Base-by-base conservation (phyloP, 2,888 invertebrate genomes). In the Parnassius apollo region DNA sequence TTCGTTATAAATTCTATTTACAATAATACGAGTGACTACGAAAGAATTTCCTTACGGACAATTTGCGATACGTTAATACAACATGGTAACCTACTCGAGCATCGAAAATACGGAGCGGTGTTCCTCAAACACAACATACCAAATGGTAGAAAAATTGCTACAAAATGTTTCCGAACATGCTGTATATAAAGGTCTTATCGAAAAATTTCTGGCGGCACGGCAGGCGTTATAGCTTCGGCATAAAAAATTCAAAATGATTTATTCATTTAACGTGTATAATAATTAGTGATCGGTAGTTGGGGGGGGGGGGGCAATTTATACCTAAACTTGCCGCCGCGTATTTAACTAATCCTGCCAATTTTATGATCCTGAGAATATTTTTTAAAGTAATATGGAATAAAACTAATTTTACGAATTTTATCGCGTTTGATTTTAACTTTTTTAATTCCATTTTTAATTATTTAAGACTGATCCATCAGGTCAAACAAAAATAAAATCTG, bases 1-100 rank as follows among this genome's bases (percentile, higher is more conserved):
- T 88, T 89, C 81, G 80, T 81, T 84, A 83, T 77, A 77, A 86
- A 80, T 22, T 75, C 77, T 90, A 88, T 90, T 83, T 90, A 90
- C 89, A 88, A 74, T 80, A 75, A 78, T 71, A 75, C 75, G 68
- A 74, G 68, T 79, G 80, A 80, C 78, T 81, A 80, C 75, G 77
- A 75, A 78, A 75, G 72, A 66, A 66, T 62, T 64, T 68, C 62
- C 59, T 9, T 11, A 66, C 50, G 66, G 57, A 66, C 64, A 64
- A 65, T 66, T 68, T 54, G 65, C 61, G 59, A 64, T 64, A 68
- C 65, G 35, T 35, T 11, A 25, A 68, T 68, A 71, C 69, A 69
- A 69, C 68, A 69, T 64, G 75, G 75, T 74, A 74, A 75, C 73
- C 70, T 72, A 70, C 56, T 18, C 70, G 71, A 66, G 65, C 65